Evolutionary conservation across 2,888 invertebrate genomes (phyloP).

Genomic region (Drosophila kuntzei): DNA sequence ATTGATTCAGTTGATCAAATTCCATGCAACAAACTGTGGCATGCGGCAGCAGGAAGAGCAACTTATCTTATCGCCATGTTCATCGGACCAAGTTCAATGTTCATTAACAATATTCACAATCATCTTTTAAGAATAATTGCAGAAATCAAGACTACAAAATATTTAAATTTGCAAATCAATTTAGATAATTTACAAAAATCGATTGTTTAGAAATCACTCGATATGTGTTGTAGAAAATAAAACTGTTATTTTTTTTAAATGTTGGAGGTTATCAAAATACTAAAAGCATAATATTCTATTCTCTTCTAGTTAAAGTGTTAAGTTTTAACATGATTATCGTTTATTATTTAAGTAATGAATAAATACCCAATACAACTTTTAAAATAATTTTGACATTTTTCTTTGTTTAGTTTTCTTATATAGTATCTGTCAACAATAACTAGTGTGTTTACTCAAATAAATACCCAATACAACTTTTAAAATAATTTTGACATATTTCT

Average conservation of each 20-base stretch:
- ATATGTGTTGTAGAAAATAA: too few relatives aligned
- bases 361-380: background rate
- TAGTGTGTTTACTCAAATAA: background rate
- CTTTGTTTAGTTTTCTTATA: background rate
- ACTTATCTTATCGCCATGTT: background rate
- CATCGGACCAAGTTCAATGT: constrained; percentile 1
- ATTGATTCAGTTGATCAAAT: constrained; percentile 38
- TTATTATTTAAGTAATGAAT: too few relatives aligned
- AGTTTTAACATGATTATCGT: background rate
- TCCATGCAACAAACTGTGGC: constrained; percentile 19
- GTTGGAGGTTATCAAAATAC: too few relatives aligned
- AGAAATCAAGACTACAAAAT: too few relatives aligned
- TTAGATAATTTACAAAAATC: too few relatives aligned
- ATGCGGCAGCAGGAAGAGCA: constrained; percentile 46
- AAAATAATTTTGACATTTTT: background rate
- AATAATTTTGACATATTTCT: background rate
- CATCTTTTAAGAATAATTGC: too few relatives aligned
- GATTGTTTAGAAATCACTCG: too few relatives aligned
- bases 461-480: background rate
- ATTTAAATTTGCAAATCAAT: too few relatives aligned
- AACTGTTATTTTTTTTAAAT: too few relatives aligned
- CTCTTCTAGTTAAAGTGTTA: too few relatives aligned
- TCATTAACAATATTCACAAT: background rate
- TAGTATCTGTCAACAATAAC: background rate
- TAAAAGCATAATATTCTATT: too few relatives aligned